Base-by-base conservation (phyloP, 2,888 invertebrate genomes). In the Diachrysia chrysitis region DNA sequence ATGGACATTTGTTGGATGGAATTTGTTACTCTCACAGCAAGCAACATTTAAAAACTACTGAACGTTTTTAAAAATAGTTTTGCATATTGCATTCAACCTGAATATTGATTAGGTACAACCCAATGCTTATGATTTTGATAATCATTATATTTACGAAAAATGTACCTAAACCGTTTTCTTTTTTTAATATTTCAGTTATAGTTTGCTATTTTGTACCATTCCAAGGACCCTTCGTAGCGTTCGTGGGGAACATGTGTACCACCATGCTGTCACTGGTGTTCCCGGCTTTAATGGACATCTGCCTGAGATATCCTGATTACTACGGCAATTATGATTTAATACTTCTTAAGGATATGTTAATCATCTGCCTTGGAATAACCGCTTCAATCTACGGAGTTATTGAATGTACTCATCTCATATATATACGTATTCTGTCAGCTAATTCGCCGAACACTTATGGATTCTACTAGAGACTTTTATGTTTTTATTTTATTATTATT, bases 191-290 rank as follows among this genome's bases (percentile, higher is more conserved):
- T 91, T 66, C 89, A 93, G 93, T 93, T 87, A 0, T 81, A 0
- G 73, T 92, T n/a, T 80, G 86, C 58, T 91, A 89, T 71, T 2
- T 82, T 0, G 64, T 89, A 9, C 92, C 92, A 4, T 89, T 89
- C 54, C 93, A 93, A 90, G 91, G 85, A 0, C 89, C 92, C 0
- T 86, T 93, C 64, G 88, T 93, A 1, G 90, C 92, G 0, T 91
- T 93, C 60, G 90, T 91, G 12, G 93, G 93, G 0, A 90, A 88
- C 63, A 74, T 92, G 0, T 92, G 92, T 71, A 91, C 92, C 0
- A 85, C 89, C 0, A 69, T 90, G 63, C 75, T 92, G 6, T 84
- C 89, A 0, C 65, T 93, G 0, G 88, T 93, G 0, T 93, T 90
- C 62, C 93, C 93, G 0, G 90, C 92, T 0, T 58, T 90, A 42